Evolutionary conservation across 1,140 invertebrate genomes (phyloP).

Genomic region (Diplogasteroides magnus): DNA sequence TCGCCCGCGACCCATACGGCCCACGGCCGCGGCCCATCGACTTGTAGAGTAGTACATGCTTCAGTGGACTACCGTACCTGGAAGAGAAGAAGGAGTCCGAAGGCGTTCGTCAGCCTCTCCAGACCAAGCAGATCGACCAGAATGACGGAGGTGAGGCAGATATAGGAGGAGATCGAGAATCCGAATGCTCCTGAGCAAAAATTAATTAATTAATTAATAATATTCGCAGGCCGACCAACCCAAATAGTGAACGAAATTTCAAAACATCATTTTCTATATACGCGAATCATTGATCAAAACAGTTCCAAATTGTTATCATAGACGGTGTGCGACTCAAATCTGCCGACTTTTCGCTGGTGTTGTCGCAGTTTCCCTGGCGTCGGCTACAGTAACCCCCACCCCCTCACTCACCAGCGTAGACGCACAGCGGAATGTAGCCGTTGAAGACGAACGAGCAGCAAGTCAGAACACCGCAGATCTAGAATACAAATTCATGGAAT

Average conservation of each 20-base stretch:
- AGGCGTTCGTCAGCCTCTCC: conserved; percentile 91
- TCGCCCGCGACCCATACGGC: not conserved
- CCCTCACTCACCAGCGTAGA: conserved; percentile 65
- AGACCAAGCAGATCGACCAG: conserved; percentile 83
- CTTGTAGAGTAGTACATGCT: too few species aligned
- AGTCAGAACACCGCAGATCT: conserved; percentile 76
- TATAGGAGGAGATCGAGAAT: conserved; percentile 80
- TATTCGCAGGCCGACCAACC: too few species aligned
- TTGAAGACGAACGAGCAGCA: conserved; percentile 75
- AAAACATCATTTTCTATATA: too few species aligned
- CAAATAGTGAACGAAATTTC: too few species aligned
- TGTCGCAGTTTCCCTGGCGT: too few species aligned
- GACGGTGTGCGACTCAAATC: too few species aligned
- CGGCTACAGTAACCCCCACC: too few species aligned
- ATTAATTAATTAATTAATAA: not conserved
- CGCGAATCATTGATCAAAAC: too few species aligned
- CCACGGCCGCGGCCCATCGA: not conserved
- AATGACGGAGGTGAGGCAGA: conserved; percentile 88
- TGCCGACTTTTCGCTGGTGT: too few species aligned
- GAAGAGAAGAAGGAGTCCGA: conserved; percentile 75
- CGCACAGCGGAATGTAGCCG: conserved; percentile 71
- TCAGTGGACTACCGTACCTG: too few species aligned
- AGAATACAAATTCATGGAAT: not conserved
- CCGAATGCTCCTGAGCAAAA: conserved; percentile 65
- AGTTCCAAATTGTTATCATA: too few species aligned